phyloP scores from a whole-genome alignment of 2,113 vertebrate genomes.

The Cyanoliseus patagonus region DNA sequence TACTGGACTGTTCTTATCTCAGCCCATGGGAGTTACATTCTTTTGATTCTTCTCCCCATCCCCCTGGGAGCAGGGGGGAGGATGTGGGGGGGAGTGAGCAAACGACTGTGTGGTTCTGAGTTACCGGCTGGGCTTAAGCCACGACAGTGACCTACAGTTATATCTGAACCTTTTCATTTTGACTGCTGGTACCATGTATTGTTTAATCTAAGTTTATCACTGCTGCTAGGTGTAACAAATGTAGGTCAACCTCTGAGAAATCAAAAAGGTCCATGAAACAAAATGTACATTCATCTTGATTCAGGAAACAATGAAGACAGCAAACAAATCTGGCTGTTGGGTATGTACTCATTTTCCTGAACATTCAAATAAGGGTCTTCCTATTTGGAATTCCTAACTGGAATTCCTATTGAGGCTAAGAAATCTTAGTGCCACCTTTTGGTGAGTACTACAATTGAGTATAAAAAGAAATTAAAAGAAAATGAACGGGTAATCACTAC shows the following conservation, averaged over 20 bases:
- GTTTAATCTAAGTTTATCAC: not conserved
- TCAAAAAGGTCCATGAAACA: not conserved
- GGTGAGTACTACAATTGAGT: not conserved
- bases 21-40: no score
- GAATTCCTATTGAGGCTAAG: not conserved
- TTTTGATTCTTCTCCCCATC: no score
- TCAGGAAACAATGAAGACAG: not conserved
- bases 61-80: no score
- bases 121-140: not conserved
- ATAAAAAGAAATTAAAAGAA: not conserved
- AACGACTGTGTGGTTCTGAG: not conserved
- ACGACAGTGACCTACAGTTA: not conserved
- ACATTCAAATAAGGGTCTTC: not conserved
- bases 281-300: not conserved
- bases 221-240: not conserved
- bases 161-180: not conserved
- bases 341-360: not conserved
- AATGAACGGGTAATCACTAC: not conserved
- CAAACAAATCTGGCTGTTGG: not conserved
- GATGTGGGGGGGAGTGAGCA: no score
- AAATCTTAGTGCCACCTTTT: not conserved
- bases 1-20: no score
- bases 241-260: not conserved
- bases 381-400: not conserved
- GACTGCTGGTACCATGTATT: not conserved